Evolutionary conservation across 2,888 invertebrate genomes (phyloP).

Genomic region (Ichneumoninae sp.): DNA sequence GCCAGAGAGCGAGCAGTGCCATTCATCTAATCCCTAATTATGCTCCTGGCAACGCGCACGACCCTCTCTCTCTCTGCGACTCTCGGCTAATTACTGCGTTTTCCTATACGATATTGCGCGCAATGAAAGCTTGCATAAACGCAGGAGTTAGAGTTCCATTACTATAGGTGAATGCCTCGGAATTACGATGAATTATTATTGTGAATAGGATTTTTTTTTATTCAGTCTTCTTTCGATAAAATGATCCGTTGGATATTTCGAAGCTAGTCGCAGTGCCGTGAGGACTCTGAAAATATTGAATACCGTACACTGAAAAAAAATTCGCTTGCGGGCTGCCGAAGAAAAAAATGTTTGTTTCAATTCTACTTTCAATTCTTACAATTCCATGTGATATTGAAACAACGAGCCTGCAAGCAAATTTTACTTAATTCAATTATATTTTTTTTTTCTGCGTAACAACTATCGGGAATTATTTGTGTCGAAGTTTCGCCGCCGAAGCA

Average conservation of each 20-base stretch:
- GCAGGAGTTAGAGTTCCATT: neutral
- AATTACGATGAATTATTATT: neutral
- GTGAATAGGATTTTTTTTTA: neutral
- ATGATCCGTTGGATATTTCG: too few species aligned
- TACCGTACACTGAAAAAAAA: too few species aligned
- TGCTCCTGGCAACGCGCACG: slow-evolving; percentile 72
- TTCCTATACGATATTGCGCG: slow-evolving; percentile 44
- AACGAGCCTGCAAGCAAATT: too few species aligned
- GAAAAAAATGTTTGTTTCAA: too few species aligned
- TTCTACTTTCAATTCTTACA: too few species aligned
- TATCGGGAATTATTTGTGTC: neutral
- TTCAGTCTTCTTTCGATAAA: neutral
- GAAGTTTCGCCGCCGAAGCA: neutral
- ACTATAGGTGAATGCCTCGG: neutral
- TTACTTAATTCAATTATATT: neutral
- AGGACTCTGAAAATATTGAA: too few species aligned
- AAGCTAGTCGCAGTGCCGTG: too few species aligned
- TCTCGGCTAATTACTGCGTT: slow-evolving; percentile 60
- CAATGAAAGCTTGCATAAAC: slow-evolving; percentile 41
- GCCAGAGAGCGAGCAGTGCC: slow-evolving; percentile 70
- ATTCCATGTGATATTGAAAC: too few species aligned
- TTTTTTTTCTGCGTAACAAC: neutral
- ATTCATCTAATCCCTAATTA: slow-evolving; percentile 80
- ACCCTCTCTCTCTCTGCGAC: slow-evolving; percentile 33
- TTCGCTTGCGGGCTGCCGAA: too few species aligned